phyloP scores from a whole-genome alignment of 2,797 vertebrate species.

The Lophius americanus region DNA sequence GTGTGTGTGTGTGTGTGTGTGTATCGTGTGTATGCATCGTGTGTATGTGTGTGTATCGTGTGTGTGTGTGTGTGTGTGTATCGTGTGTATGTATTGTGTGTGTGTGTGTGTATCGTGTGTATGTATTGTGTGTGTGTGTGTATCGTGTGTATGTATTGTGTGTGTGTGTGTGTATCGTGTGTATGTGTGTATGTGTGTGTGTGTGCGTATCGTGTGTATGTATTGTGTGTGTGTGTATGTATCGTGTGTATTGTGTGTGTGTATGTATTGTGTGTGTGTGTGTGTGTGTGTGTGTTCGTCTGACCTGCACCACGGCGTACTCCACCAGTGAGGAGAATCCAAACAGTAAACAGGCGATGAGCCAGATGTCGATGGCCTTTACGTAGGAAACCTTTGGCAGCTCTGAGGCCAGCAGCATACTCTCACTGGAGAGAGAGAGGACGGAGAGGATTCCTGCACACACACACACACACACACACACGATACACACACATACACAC shows the following conservation, averaged over 20 bases:
- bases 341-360: conserved; percentile 95
- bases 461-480: conserved; percentile 18
- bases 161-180: neutral
- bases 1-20: neutral
- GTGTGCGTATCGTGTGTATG: neutral
- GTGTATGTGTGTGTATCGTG: neutral
- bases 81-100: no score
- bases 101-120: neutral
- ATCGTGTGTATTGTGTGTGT: neutral
- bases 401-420: conserved; percentile 91
- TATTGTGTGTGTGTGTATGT: conserved; percentile 1
- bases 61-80: neutral
- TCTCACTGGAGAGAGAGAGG: conserved; percentile 95
- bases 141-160: no score
- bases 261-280: neutral
- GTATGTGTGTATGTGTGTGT: neutral
- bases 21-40: no score
- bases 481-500: no score
- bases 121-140: neutral
- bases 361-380: conserved; percentile 96
- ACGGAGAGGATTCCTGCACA: conserved; percentile 94
- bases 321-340: conserved; percentile 95
- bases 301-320: conserved; percentile 92
- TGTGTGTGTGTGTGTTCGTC: neutral
- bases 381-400: conserved; percentile 97